Conservation (phyloP, 1,140 invertebrate species). For the Drosophila lacertosa region DNA sequence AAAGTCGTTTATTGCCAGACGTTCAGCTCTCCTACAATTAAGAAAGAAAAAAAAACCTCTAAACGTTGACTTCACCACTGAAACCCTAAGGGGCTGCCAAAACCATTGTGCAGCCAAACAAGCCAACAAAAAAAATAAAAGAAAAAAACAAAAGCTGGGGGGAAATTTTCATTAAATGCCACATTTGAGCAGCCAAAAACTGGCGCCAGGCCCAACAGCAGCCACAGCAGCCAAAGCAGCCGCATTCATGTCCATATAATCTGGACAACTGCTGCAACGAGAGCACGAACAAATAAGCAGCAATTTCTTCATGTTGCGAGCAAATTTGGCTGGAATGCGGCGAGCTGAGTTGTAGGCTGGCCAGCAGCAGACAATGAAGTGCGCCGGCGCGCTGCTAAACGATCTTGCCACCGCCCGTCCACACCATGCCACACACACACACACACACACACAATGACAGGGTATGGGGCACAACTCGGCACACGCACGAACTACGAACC, state of each 20-base stretch:
- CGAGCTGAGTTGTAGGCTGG: background rate
- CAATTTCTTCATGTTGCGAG: conserved; percentile 79
- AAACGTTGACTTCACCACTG: background rate
- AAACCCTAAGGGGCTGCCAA: conserved; percentile 67
- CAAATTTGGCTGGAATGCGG: conserved; percentile 78
- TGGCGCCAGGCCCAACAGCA: conserved; percentile 62
- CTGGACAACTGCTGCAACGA: conserved; percentile 55
- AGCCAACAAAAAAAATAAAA: conserved; percentile 25
- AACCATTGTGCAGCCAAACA: conserved; percentile 67
- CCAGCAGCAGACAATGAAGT: conserved; percentile 65
- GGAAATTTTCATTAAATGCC: conserved; percentile 77
- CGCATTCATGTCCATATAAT: conserved; percentile 48
- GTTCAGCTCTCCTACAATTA: conserved; percentile 32
- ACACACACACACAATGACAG: background rate
- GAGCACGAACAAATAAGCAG: conserved; percentile 73
- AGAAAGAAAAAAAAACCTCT: conserved; percentile 3
- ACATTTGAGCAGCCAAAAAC: conserved; percentile 75
- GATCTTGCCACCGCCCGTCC: conserved; percentile 82
- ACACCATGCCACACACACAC: conserved; percentile 77
- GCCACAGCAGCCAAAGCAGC: conserved; percentile 11
- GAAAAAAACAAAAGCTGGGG: conserved; percentile 22
- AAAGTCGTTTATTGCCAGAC: background rate
- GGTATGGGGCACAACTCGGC: conserved; percentile 25
- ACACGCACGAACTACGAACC: conserved; percentile 74
- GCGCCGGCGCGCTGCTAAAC: conserved; percentile 77